Base-by-base conservation (phyloP, 1,140 invertebrate genomes). In the Orius insidiosus region DNA sequence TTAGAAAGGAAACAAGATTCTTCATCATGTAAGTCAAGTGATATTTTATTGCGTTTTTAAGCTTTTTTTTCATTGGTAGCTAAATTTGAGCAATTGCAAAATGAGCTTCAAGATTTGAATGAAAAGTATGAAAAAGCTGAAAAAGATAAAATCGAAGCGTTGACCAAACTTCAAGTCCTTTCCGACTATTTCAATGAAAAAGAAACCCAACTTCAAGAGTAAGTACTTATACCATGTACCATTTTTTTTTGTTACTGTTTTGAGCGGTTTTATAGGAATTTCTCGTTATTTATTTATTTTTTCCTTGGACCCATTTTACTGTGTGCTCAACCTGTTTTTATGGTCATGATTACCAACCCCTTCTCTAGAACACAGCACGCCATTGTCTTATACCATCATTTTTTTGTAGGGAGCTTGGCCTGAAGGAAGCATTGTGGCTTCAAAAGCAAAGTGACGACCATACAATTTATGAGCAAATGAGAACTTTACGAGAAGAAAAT, bases 111-210 rank as follows among this genome's bases (percentile, higher is more conserved):
- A 41, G 61, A 63, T 30, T 60, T 79, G 3, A 69, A 67, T 34
- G 68, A 76, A 49, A 73, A 78, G 52, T 77, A 77, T 48, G 74
- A 76, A 58, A 68, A 72, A 45, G 74, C 76, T 1, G 79, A 81
- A 54, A 78, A 79, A 53, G 80, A 83, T 50, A 81, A 81, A 52
- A 66, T 78, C 11, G 84, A 89, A 59, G 78, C 82, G 1, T 69
- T 79, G 55, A 88, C 83, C 0, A 75, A 82, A 54, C 67, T 92
- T 1, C 77, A 85, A 60, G 85, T 90, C 5, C 63, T 92, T 30
- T 78, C 80, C 0, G 80, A 78, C 55, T 89, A 88, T 58, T 92
- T 92, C 63, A 80, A 87, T 57, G 83, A 89, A 51, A 82, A 85
- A 57, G 86, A 92, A 65, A 69, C 74, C 13, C 77, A 88, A 60